Evolutionary conservation across 2,797 vertebrate genomes (phyloP).

Genomic region (Echiichthys vipera): DNA sequence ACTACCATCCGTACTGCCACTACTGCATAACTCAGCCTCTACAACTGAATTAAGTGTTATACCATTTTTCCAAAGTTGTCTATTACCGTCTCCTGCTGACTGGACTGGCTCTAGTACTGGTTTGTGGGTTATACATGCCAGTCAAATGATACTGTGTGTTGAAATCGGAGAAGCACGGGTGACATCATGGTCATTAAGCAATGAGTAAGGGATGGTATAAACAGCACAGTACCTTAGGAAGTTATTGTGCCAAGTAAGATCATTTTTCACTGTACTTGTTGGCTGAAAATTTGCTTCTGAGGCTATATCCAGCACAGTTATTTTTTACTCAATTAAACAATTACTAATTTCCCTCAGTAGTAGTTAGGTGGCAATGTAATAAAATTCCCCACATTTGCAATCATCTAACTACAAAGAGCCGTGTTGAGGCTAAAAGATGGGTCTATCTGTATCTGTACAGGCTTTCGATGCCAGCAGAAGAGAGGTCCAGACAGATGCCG

Average conservation of each 20-base stretch:
- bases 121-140: slow-evolving; percentile 63
- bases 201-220: slow-evolving; percentile 26
- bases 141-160: slow-evolving; percentile 61
- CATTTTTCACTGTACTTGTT: slow-evolving; percentile 4
- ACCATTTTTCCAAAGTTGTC: slow-evolving; percentile 55
- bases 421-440: slow-evolving; percentile 13
- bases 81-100: slow-evolving; percentile 58
- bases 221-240: slow-evolving; percentile 20
- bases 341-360: slow-evolving; percentile 4
- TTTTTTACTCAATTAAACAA: slow-evolving; percentile 32
- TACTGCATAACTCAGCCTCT: slow-evolving; percentile 12
- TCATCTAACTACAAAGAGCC: slow-evolving; percentile 27
- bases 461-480: slow-evolving; percentile 42
- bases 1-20: slow-evolving; percentile 19
- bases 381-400: slow-evolving; percentile 19
- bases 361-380: slow-evolving; percentile 6
- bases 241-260: slow-evolving; percentile 15
- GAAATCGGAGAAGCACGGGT: slow-evolving; percentile 46
- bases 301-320: slow-evolving; percentile 3
- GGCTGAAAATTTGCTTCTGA: slow-evolving; percentile 5
- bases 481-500: slow-evolving; percentile 51
- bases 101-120: slow-evolving; percentile 56
- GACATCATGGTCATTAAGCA: slow-evolving; percentile 44
- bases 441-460: slow-evolving; percentile 34
- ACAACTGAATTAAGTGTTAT: slow-evolving; percentile 44